Evolutionary conservation across 2,113 vertebrate species (phyloP), one percentile per base, ranked within the genome.

Genomic region (Thomomys bottae): DNA sequence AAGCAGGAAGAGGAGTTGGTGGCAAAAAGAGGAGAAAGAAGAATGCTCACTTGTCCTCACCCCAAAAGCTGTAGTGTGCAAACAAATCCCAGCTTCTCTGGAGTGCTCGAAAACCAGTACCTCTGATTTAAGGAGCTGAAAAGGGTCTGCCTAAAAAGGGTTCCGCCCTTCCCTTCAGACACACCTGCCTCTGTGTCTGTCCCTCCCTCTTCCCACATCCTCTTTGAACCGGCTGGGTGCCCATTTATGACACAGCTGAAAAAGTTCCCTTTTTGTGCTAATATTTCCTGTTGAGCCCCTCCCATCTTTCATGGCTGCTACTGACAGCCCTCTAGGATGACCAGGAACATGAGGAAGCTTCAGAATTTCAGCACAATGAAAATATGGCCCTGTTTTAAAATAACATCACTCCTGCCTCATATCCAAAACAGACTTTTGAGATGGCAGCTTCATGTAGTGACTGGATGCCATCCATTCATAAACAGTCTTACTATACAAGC

Each of bases 241-340:
- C 92, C 87, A 93, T 91, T 95, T 89, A 91, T 93, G 93, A 95
- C 92, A 92, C 38, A 93, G 91, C 89, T 36, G 5, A 97, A 97
- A 95, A 93, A 94, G 98, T 98, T 98, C 98, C 98, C 98, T 98
- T 98, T 73, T 97, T 97, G 97, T 98, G 98, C 95, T 98, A 98
- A 98, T 99, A 98, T 98, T 98, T 98, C 98, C 98, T 97, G 97
- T 97, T 97, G 84, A 15, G 89, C n/a, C 80, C 67, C 86, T 90
- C 94, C 94, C 54, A 28, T 87, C 87, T 73, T 54, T 78, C 7
- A 63, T n/a, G 91, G 79, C 83, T 64, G 14, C 71, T 68, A 66
- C 61, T 77, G 77, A 89, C 79, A 5, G 84, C 61, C 92, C 94
- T 91, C 92, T 95, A 87, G 88, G 88, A 87, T 89, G 86, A 45